Evolutionary conservation across 2,113 vertebrate genomes (phyloP).

Genomic region (Cnemophilus loriae): DNA sequence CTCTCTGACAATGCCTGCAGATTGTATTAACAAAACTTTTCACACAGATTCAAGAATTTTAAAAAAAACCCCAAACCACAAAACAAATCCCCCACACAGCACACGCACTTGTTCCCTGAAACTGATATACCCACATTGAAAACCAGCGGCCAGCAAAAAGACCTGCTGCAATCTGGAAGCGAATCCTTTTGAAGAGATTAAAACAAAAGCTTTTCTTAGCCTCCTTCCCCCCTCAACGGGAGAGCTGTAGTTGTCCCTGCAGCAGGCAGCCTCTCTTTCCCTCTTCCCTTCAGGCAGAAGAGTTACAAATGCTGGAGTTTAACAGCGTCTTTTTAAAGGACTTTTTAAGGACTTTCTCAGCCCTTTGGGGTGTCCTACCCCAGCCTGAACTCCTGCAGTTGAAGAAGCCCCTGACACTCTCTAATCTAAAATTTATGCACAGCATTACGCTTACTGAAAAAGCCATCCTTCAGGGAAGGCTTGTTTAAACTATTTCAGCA

Average conservation of each 20-base stretch:
- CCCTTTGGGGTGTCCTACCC: not conserved
- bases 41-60: conserved; percentile 31
- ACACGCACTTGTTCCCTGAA: conserved; percentile 28
- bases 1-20: conserved; percentile 47
- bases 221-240: not conserved
- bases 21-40: conserved; percentile 61
- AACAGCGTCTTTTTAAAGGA: not conserved
- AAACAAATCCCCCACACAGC: not conserved
- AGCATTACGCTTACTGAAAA: not conserved
- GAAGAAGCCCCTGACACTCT: conserved; percentile 5
- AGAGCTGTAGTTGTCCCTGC: not conserved
- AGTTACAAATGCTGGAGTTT: not conserved
- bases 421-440: conserved; percentile 17
- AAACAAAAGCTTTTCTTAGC: conserved; percentile 2
- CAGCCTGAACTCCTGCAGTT: not conserved
- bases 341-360: not conserved
- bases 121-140: conserved; percentile 13
- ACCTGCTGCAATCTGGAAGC: not conserved
- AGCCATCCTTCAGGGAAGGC: conserved; percentile 12
- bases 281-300: not conserved
- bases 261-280: not conserved
- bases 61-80: not conserved
- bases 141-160: not conserved
- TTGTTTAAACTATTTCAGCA: not conserved
- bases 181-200: not conserved